These are phyloP conservation scores for Diadema setosum DNA, from an alignment of 35 echinoderm and acorn worm species.

Conservation along the genomic window DNA sequence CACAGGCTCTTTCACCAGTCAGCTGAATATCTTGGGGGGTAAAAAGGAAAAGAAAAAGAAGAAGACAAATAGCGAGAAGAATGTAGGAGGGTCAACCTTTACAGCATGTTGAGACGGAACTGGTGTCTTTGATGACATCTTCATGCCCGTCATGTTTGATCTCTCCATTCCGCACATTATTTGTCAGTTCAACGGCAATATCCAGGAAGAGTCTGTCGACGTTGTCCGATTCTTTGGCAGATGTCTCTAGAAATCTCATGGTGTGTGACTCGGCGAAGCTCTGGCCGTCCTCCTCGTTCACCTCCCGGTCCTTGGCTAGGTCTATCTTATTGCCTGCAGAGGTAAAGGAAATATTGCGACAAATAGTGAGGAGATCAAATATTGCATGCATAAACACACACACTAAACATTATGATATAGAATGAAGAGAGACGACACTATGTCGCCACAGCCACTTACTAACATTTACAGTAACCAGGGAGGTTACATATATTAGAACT, in stretches of 20 bases:
- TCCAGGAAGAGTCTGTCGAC: slow-evolving; percentile 93
- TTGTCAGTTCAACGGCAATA: slow-evolving; percentile 90
- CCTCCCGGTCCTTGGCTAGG: slow-evolving; percentile 75
- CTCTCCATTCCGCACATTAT: slow-evolving; percentile 81
- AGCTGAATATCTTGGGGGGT: too few species aligned
- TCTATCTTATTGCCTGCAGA: slow-evolving; percentile 99
- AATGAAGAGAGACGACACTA: too few species aligned
- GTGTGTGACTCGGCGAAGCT: slow-evolving; percentile 73
- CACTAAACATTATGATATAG: too few species aligned
- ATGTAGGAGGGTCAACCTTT: not conserved
- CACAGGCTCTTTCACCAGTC: too few species aligned
- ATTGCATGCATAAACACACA: too few species aligned
- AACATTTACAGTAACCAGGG: too few species aligned
- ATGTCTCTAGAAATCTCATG: slow-evolving; percentile 90
- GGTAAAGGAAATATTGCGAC: too few species aligned
- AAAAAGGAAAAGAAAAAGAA: too few species aligned
- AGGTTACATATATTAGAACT: too few species aligned
- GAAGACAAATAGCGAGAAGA: too few species aligned
- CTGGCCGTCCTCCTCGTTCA: slow-evolving; percentile 69
- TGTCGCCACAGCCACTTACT: too few species aligned
- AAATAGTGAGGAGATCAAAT: too few species aligned
- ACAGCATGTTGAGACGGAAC: slow-evolving; percentile 77
- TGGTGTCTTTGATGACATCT: slow-evolving; percentile 77
- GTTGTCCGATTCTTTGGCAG: slow-evolving; percentile 96
- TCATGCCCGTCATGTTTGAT: slow-evolving; percentile 62